Conservation (phyloP, 1,140 invertebrate species). For the Aleiodes sp. region DNA sequence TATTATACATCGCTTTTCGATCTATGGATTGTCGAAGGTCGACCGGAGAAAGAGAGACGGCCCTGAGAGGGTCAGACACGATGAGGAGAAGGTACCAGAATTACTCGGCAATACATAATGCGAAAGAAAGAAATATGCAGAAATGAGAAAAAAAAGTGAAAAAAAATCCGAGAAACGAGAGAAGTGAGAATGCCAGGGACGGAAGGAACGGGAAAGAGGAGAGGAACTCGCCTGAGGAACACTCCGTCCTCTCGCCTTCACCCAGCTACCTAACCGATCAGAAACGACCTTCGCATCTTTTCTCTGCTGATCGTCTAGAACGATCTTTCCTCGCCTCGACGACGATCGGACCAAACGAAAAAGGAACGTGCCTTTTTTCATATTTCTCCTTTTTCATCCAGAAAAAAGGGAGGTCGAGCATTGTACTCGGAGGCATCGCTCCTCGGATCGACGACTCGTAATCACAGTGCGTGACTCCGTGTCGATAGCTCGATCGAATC, state of each 20-base stretch:
- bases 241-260: constrained; percentile 49
- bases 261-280: constrained; percentile 53
- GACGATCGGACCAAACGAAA: too few species aligned
- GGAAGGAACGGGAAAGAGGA: constrained; percentile 18
- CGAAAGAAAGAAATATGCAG: background rate
- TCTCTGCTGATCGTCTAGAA: too few species aligned
- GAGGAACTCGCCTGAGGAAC: constrained; percentile 13
- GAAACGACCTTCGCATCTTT: constrained; percentile 32
- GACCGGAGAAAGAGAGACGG: constrained; percentile 16
- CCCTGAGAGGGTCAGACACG: constrained; percentile 39
- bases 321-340: background rate
- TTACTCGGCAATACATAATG: background rate
- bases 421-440: constrained; percentile 22
- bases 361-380: too few species aligned
- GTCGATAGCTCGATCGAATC: constrained; percentile 7
- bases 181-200: constrained; percentile 4
- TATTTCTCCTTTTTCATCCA: background rate
- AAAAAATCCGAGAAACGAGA: background rate
- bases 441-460: constrained; percentile 29
- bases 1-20: constrained; percentile 12
- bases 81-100: background rate
- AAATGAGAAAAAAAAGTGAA: background rate
- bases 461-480: constrained; percentile 33
- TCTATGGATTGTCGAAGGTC: constrained; percentile 30
- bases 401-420: constrained; percentile 18